Evolutionary conservation across 2,888 invertebrate genomes (phyloP).

Genomic region (Fabriciana adippe): DNA sequence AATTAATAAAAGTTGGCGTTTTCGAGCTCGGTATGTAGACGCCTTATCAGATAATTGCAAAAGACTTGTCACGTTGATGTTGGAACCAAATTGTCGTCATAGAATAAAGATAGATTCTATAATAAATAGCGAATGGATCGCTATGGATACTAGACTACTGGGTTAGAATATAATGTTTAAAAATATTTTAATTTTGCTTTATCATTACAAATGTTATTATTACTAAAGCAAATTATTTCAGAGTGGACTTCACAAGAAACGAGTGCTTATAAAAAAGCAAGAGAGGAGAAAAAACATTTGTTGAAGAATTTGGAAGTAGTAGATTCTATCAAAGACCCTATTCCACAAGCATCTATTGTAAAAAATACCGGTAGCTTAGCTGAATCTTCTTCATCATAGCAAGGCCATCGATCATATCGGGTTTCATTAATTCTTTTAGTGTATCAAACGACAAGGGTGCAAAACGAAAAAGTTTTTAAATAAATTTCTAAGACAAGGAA

Average conservation of each 20-base stretch:
- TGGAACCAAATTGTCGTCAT: constrained; percentile 85
- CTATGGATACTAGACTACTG: constrained; percentile 83
- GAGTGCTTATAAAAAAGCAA: constrained; percentile 65
- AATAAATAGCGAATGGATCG: constrained; percentile 83
- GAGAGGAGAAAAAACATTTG: constrained; percentile 57
- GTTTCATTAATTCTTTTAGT: neutral
- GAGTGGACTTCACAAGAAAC: constrained; percentile 74
- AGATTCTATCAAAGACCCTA: constrained; percentile 44
- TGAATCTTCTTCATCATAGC: constrained; percentile 57
- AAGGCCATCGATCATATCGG: constrained; percentile 13
- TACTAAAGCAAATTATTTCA: constrained; percentile 42
- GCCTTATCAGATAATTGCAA: constrained; percentile 84
- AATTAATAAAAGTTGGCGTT: constrained; percentile 84
- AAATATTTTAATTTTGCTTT: neutral
- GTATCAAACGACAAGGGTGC: neutral
- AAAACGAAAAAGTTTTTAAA: constrained; percentile 7
- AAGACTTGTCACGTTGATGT: constrained; percentile 81
- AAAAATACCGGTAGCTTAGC: constrained; percentile 50
- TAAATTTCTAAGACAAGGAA: neutral
- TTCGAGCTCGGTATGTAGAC: constrained; percentile 84
- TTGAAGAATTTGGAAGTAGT: constrained; percentile 49
- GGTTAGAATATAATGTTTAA: constrained; percentile 50
- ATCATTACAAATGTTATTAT: neutral
- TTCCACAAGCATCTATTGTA: constrained; percentile 55
- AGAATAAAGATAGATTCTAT: constrained; percentile 84